Conservation (phyloP, 2,888 invertebrate genomes). For the Glaucopsyche alexis region DNA sequence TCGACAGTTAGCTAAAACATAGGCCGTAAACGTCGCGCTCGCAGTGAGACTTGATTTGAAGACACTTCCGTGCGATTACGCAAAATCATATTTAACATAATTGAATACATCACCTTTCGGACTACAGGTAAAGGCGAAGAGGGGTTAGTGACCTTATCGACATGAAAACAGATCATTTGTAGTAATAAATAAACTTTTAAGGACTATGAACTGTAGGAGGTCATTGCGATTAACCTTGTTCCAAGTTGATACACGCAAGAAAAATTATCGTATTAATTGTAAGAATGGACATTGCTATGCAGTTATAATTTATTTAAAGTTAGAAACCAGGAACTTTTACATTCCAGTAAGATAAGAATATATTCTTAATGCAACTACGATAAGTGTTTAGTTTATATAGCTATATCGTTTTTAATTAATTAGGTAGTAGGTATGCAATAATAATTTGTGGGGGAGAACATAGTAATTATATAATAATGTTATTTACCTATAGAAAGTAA, state of each 20-base stretch:
- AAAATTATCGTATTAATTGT: constrained; percentile 17
- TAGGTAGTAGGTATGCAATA: too few relatives aligned
- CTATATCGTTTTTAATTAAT: too few relatives aligned
- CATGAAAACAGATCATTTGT: constrained; percentile 16
- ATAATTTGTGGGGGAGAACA: too few relatives aligned
- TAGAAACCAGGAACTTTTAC: constrained; percentile 13
- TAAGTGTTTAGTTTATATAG: too few relatives aligned
- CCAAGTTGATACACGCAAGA: constrained; percentile 5
- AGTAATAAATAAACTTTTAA: constrained; percentile 4
- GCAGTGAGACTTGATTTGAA: not conserved
- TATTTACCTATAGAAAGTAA: too few relatives aligned
- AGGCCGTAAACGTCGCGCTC: not conserved
- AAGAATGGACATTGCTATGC: constrained; percentile 14
- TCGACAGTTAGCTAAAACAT: not conserved
- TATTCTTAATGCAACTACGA: not conserved
- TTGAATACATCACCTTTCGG: constrained; percentile 14
- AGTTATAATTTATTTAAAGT: constrained; percentile 8
- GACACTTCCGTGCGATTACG: not conserved
- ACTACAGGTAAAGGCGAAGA: not conserved
- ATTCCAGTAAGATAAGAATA: constrained; percentile 6
- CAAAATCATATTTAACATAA: not conserved
- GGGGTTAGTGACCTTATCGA: not conserved
- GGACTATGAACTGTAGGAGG: constrained; percentile 9
- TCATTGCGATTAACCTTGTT: not conserved
- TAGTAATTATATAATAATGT: too few relatives aligned